Evolutionary conservation across 1,140 invertebrate species (phyloP), one percentile per base, ranked within the genome.

Genomic region (Cyrtorhinus lividipennis): DNA sequence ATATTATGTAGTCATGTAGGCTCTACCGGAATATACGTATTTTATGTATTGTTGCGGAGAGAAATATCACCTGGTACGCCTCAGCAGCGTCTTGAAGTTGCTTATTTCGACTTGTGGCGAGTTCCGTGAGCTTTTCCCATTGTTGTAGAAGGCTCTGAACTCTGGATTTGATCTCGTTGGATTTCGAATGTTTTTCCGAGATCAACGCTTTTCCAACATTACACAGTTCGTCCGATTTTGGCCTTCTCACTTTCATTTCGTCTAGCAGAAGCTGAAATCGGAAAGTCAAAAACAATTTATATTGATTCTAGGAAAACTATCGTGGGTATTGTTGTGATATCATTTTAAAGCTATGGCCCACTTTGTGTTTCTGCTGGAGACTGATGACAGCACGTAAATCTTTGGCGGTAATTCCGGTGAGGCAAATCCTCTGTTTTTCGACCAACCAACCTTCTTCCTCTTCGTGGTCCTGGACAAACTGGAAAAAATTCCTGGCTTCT

Each of bases 291-390:
- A 2, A 13, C n/a, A 20, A 13, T 48, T 48, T 48, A 48, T 48
- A n/a, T n/a, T n/a, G n/a, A n/a, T n/a, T n/a, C n/a, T n/a, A n/a
- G n/a, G n/a, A n/a, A n/a, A n/a, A n/a, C n/a, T n/a, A n/a, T n/a
- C n/a, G n/a, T n/a, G n/a, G n/a, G n/a, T n/a, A n/a, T n/a, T n/a
- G n/a, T n/a, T n/a, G n/a, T n/a, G n/a, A n/a, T n/a, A n/a, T n/a
- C n/a, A n/a, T n/a, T n/a, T n/a, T n/a, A n/a, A n/a, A n/a, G n/a
- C n/a, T n/a, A n/a, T n/a, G n/a, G n/a, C 5, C 20, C 20, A 88
- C 88, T 70, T 96, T 96, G 72, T 98, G 95, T 70, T 96, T 96
- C 72, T 96, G 93, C 65, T 94, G 85, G 27, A 96, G 74, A 23
- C 90, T 88, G 56, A 92, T 80, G 2, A 95, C 90, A 0, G 88